Evolutionary conservation across 2,797 vertebrate genomes (phyloP).

Genomic region (Tenualosa ilisha): DNA sequence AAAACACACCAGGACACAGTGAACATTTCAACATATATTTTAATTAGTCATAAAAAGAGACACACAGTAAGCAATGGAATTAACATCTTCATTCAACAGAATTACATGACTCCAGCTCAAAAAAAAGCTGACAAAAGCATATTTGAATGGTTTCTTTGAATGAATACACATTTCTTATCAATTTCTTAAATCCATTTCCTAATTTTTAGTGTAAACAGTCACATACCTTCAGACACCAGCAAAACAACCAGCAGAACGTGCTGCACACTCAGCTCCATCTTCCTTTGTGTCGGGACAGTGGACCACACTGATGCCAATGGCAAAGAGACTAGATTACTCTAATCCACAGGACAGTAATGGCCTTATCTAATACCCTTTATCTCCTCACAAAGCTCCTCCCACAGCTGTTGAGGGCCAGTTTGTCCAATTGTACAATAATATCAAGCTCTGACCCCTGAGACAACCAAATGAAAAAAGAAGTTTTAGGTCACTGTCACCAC

Average conservation of each 20-base stretch:
- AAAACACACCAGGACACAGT: not conserved
- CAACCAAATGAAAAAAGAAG: not conserved
- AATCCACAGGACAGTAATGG: conserved; percentile 77
- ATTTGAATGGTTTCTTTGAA: not conserved
- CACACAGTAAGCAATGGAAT: not conserved
- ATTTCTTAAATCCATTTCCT: not conserved
- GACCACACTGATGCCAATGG: conserved; percentile 56
- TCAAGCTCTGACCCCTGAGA: conserved; percentile 11
- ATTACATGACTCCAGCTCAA: too few relatives aligned
- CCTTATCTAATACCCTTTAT: conserved; percentile 73
- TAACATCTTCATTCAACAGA: too few relatives aligned
- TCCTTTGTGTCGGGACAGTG: conserved; percentile 59
- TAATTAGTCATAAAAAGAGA: not conserved
- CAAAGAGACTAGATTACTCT: conserved; percentile 75
- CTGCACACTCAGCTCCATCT: conserved; percentile 72
- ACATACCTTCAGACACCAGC: conserved; percentile 79
- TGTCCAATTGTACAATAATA: conserved; percentile 33
- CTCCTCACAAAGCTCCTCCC: conserved; percentile 54
- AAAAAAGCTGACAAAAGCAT: not conserved
- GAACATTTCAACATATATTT: too few relatives aligned
- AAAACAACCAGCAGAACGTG: conserved; percentile 73
- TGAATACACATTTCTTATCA: not conserved
- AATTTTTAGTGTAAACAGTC: conserved; percentile 29
- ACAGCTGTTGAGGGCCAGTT: conserved; percentile 41
- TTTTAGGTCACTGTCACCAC: not conserved